These are phyloP conservation scores for Anabas testudineus DNA, from an alignment of 2,797 vertebrate species.

Conservation along the genomic window DNA sequence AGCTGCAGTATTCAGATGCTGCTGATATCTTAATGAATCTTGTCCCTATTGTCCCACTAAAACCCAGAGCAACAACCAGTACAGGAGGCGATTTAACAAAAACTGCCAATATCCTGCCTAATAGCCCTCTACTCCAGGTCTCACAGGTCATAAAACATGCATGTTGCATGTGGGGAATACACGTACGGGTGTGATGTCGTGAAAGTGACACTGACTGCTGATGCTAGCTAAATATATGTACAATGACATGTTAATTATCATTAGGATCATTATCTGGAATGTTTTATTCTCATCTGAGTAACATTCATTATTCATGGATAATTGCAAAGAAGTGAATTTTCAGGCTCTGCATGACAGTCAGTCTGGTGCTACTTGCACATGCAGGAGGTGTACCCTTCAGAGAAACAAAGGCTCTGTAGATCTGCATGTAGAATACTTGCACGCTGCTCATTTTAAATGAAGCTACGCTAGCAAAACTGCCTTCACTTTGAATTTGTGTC, in stretches of 20 bases:
- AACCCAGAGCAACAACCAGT: conserved; percentile 37
- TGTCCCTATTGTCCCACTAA: neutral
- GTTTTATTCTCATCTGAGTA: neutral
- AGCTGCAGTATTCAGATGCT: no score
- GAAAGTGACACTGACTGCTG: neutral
- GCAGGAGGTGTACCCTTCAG: neutral
- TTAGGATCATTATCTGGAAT: neutral
- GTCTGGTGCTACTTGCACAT: neutral
- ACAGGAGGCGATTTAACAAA: conserved; percentile 27
- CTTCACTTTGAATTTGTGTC: conserved; percentile 19
- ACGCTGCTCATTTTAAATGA: neutral
- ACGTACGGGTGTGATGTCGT: neutral
- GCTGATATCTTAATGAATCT: neutral
- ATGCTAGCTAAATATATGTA: neutral
- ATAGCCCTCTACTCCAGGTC: conserved; percentile 4
- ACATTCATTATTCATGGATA: neutral
- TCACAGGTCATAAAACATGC: neutral
- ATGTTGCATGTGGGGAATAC: neutral
- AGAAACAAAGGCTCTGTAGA: neutral
- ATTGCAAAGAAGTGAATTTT: neutral
- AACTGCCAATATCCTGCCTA: conserved; percentile 5
- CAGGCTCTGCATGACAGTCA: neutral
- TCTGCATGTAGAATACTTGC: neutral
- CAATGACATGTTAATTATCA: neutral
- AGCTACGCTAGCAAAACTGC: neutral